Conservation (phyloP, 2,888 invertebrate species). For the Chesias legatella region DNA sequence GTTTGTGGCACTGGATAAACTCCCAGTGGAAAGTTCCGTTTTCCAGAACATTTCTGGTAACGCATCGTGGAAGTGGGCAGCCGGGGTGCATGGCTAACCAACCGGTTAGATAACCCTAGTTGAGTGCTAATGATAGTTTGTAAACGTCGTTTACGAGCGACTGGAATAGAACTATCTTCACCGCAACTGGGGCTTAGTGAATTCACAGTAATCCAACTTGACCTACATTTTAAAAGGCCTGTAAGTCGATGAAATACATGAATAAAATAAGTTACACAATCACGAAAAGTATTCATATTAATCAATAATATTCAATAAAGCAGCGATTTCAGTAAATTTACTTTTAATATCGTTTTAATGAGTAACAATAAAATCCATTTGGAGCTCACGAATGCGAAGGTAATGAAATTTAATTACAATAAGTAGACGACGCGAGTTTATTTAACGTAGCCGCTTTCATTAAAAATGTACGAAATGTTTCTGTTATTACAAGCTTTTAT, state of each 20-base stretch:
- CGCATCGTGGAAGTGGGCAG: slow-evolving; percentile 30
- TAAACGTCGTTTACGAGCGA: slow-evolving; percentile 11
- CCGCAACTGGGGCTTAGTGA: neutral
- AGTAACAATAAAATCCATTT: slow-evolving; percentile 10
- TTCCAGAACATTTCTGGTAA: slow-evolving; percentile 26
- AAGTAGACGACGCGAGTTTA: slow-evolving; percentile 31
- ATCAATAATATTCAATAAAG: neutral
- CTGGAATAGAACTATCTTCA: neutral
- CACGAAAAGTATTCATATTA: neutral
- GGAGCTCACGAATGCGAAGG: slow-evolving; percentile 17
- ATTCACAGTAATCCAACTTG: neutral
- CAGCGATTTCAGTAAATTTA: neutral
- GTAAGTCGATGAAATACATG: neutral
- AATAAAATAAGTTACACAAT: neutral
- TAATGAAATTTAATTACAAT: slow-evolving; percentile 30
- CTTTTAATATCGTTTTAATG: neutral
- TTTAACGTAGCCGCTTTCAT: slow-evolving; percentile 34
- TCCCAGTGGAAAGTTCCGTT: slow-evolving; percentile 43
- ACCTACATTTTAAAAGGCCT: neutral
- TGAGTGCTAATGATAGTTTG: slow-evolving; percentile 17
- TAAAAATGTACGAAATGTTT: slow-evolving; percentile 30
- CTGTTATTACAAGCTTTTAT: slow-evolving; percentile 15
- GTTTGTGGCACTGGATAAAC: slow-evolving; percentile 46
- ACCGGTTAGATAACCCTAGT: slow-evolving; percentile 33
- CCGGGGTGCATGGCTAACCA: slow-evolving; percentile 31